phyloP scores from a whole-genome alignment of 2,113 vertebrate species.

The Todiramphus saurophagus region DNA sequence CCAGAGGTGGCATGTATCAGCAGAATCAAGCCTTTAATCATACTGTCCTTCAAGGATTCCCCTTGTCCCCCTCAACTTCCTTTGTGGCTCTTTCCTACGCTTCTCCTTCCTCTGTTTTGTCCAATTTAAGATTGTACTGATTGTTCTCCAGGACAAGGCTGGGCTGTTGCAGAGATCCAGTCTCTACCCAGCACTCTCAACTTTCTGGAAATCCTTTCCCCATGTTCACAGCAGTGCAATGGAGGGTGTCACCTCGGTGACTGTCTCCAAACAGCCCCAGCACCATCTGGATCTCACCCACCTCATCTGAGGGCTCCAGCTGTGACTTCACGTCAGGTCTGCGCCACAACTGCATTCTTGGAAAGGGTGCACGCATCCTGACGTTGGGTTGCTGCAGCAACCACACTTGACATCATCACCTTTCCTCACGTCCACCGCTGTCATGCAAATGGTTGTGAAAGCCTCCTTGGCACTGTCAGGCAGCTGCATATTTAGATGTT shows the following conservation, averaged over 20 bases:
- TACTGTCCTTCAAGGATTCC: neutral
- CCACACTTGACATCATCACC: conserved; percentile 2
- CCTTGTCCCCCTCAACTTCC: neutral
- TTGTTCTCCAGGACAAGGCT: neutral
- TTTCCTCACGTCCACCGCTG: neutral
- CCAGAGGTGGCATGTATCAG: neutral
- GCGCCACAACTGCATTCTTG: neutral
- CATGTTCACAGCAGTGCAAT: rapidly evolving
- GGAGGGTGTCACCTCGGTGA: neutral
- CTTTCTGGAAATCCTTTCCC: neutral
- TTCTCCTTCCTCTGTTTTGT: neutral
- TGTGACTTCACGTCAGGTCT: neutral
- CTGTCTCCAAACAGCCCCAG: neutral
- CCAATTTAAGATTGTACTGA: neutral
- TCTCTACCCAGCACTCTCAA: neutral
- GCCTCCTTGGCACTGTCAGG: neutral
- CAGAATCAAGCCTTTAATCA: neutral
- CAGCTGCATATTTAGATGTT: neutral
- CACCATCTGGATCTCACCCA: neutral
- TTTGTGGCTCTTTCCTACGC: neutral
- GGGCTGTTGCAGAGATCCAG: neutral
- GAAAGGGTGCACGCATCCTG: neutral
- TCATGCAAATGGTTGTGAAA: conserved; percentile 22
- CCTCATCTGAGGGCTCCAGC: rapidly evolving
- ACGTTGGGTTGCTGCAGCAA: neutral